A percentile compares a stretch with the other conserved stretches of the same genome.
Evolutionary conservation across 30 jellyfish, hydroid and myxozoan genomes (phyloP).

Genomic region (Sanderia malayensis): DNA sequence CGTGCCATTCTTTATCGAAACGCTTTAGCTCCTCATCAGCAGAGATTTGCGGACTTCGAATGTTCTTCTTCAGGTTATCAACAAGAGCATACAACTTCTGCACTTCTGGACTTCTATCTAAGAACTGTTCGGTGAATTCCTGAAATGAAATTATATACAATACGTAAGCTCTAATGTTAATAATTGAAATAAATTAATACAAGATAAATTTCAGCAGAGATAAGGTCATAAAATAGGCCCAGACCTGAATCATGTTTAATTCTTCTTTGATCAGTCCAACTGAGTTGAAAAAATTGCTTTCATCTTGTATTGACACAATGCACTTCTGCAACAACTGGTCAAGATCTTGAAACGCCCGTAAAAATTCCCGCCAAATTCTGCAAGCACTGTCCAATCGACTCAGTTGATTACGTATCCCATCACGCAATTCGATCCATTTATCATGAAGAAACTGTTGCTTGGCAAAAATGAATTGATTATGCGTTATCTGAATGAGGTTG

Average conservation of each 20-base stretch:
- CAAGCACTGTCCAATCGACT: conserved; percentile 41
- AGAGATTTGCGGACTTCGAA: conserved; percentile 6
- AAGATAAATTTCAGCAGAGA: too few relatives aligned
- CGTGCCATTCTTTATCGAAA: conserved; percentile 21
- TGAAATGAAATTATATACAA: too few relatives aligned
- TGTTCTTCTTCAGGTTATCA: conserved; percentile 13
- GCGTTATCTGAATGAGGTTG: conserved; percentile 33
- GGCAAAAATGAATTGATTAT: conserved; percentile 10
- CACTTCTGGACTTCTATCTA: conserved; percentile 1
- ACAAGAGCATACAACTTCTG: background rate
- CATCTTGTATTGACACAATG: conserved; percentile 24
- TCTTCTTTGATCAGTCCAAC: conserved; percentile 19
- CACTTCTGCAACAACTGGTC: conserved; percentile 38
- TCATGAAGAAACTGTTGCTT: conserved; percentile 32
- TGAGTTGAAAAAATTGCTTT: conserved; percentile 26
- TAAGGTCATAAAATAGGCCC: too few relatives aligned
- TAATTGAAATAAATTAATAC: too few relatives aligned
- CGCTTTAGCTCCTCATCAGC: conserved; percentile 6
- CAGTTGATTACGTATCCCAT: conserved; percentile 41
- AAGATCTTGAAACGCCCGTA: conserved; percentile 20
- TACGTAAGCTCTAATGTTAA: too few relatives aligned
- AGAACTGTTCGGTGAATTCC: conserved; percentile 6
- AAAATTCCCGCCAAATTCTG: conserved; percentile 62
- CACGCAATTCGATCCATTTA: conserved; percentile 47
- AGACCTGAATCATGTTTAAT: conserved; percentile 16